A percentile compares a stretch with the other conserved stretches of the same genome.
Evolutionary conservation across 1,140 invertebrate genomes (phyloP).

Genomic region (Sesamia nonagrioides): DNA sequence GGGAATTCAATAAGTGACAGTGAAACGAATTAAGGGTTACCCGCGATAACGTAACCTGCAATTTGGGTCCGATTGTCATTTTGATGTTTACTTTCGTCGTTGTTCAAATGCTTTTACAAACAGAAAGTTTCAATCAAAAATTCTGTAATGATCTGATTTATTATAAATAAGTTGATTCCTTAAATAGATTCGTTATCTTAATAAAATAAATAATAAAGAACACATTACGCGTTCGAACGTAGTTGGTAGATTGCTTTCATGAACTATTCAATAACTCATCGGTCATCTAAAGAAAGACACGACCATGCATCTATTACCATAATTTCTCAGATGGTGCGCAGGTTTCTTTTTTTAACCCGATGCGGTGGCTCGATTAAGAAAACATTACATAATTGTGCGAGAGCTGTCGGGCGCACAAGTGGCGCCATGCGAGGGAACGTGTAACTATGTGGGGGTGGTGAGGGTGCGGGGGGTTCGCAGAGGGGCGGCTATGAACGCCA

Average conservation of each 20-base stretch:
- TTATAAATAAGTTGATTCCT: background rate
- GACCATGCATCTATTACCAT: constrained; percentile 52
- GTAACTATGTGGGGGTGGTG: constrained; percentile 79
- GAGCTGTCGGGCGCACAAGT: constrained; percentile 78
- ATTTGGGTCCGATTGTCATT: constrained; percentile 65
- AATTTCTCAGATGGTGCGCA: constrained; percentile 56
- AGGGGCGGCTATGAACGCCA: constrained; percentile 73
- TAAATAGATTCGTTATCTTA: background rate
- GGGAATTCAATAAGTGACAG: constrained; percentile 83
- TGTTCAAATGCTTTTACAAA: constrained; percentile 18
- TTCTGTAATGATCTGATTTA: too few relatives aligned
- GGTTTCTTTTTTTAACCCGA: constrained; percentile 70
- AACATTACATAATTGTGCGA: constrained; percentile 86
- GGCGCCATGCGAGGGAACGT: constrained; percentile 81
- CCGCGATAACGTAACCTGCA: constrained; percentile 62
- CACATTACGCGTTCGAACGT: constrained; percentile 22
- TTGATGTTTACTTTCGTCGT: constrained; percentile 64
- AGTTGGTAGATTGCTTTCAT: constrained; percentile 30
- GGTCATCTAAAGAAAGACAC: constrained; percentile 48
- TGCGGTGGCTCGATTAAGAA: constrained; percentile 83
- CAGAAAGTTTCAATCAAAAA: background rate
- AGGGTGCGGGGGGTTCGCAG: constrained; percentile 68
- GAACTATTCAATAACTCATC: constrained; percentile 38
- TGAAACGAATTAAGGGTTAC: constrained; percentile 77
- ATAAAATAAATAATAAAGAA: constrained; percentile 18